Evolutionary conservation across 2,888 invertebrate genomes (phyloP).

Genomic region (Liposcelis brunnea): DNA sequence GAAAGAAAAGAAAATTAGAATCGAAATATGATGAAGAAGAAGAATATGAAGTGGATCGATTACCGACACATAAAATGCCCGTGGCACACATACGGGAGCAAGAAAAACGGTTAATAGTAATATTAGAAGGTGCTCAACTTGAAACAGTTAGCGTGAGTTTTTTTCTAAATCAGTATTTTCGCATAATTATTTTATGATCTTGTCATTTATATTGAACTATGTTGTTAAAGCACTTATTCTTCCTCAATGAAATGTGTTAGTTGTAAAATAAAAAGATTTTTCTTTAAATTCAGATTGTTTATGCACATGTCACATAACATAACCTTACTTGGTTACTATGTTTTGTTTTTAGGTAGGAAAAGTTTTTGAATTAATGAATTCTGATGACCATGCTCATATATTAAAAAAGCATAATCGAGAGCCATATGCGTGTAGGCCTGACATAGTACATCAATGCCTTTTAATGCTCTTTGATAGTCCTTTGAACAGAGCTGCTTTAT

Average conservation of each 20-base stretch:
- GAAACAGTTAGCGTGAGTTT: slow-evolving; percentile 80
- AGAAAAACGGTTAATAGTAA: slow-evolving; percentile 80
- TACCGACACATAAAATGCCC: slow-evolving; percentile 52
- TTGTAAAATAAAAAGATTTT: too few relatives aligned
- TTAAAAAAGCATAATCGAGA: slow-evolving; percentile 75
- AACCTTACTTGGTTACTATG: neutral
- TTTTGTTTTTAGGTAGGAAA: slow-evolving; percentile 52
- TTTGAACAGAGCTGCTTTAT: slow-evolving; percentile 79
- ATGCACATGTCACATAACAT: too few relatives aligned
- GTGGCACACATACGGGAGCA: slow-evolving; percentile 62
- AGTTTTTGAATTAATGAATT: slow-evolving; percentile 78
- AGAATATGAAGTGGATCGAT: slow-evolving; percentile 60
- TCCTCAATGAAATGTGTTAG: too few relatives aligned
- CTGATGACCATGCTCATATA: slow-evolving; percentile 78
- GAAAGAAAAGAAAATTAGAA: slow-evolving; percentile 35
- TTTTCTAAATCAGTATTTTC: slow-evolving; percentile 8
- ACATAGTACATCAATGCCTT: slow-evolving; percentile 93
- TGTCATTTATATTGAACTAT: too few relatives aligned
- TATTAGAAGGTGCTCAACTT: slow-evolving; percentile 84
- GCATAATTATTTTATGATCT: neutral
- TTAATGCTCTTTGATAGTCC: slow-evolving; percentile 97
- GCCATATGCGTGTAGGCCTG: slow-evolving; percentile 79
- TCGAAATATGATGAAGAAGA: slow-evolving; percentile 36
- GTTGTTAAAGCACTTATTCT: neutral
- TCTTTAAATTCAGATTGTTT: too few relatives aligned